A percentile compares a stretch with the other conserved stretches of the same genome.
Conservation (phyloP, 2,888 invertebrate genomes). For the Apamea monoglypha region DNA sequence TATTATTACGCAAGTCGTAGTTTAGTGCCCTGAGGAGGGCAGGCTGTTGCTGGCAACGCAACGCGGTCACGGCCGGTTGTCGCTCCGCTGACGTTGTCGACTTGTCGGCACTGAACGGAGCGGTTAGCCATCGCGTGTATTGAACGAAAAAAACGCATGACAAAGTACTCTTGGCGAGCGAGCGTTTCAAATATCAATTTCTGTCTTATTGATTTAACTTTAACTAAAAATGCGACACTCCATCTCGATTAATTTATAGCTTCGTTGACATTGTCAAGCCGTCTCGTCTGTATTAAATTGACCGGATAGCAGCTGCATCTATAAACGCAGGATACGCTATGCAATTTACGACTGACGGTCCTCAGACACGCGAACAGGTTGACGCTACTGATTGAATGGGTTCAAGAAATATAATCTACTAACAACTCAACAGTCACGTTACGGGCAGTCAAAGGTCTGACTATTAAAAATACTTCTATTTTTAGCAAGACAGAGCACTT, state of each 20-base stretch:
- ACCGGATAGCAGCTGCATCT: constrained; percentile 44
- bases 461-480: constrained; percentile 9
- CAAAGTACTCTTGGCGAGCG: constrained; percentile 15
- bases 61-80: constrained; percentile 87
- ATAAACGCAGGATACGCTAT: constrained; percentile 43
- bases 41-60: constrained; percentile 73
- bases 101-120: constrained; percentile 64
- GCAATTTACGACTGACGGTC: constrained; percentile 34
- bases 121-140: constrained; percentile 39
- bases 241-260: constrained; percentile 28
- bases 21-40: constrained; percentile 71
- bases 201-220: constrained; percentile 20
- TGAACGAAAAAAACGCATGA: constrained; percentile 42
- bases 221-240: neutral
- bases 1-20: constrained; percentile 73
- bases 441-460: constrained; percentile 11
- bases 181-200: constrained; percentile 17
- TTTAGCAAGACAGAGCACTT: neutral
- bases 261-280: constrained; percentile 32
- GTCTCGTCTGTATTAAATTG: constrained; percentile 27
- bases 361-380: constrained; percentile 41
- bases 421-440: neutral
- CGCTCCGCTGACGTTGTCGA: constrained; percentile 73
- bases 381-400: constrained; percentile 24
- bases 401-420: constrained; percentile 10